Conservation (phyloP, 2,888 invertebrate genomes). For the Drosophila atroscutellata region DNA sequence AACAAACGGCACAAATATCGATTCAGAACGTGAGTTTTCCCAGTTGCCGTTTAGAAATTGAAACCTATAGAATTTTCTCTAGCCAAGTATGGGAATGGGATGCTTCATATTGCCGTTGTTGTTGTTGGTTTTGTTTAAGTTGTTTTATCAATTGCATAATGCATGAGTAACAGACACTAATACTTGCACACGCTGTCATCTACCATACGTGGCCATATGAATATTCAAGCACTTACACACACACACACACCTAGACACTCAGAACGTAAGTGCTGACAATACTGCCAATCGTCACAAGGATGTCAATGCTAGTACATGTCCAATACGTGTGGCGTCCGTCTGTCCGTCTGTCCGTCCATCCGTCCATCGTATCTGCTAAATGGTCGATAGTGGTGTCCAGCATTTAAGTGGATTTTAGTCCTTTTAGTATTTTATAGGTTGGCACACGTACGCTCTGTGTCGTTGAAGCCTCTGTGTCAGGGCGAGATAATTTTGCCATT, state of each 20-base stretch:
- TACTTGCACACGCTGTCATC: slow-evolving; percentile 33
- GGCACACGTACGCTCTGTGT: not conserved
- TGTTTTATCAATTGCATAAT: slow-evolving; percentile 65
- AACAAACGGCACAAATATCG: slow-evolving; percentile 7
- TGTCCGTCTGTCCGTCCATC: not conserved
- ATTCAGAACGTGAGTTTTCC: slow-evolving; percentile 7
- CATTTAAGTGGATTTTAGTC: slow-evolving; percentile 43
- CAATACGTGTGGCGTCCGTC: slow-evolving; percentile 7
- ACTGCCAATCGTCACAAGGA: slow-evolving; percentile 58
- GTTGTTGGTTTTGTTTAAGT: slow-evolving; percentile 30
- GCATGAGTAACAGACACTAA: slow-evolving; percentile 59
- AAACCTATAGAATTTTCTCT: slow-evolving; percentile 18
- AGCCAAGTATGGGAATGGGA: slow-evolving; percentile 4
- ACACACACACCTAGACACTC: not conserved
- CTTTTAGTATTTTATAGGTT: slow-evolving; percentile 28
- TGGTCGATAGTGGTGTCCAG: slow-evolving; percentile 32
- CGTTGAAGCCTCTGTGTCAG: too few species aligned
- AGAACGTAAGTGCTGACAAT: slow-evolving; percentile 58
- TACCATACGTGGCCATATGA: slow-evolving; percentile 40
- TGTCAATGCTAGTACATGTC: slow-evolving; percentile 31
- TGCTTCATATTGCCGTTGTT: slow-evolving; percentile 18
- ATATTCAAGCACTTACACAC: slow-evolving; percentile 53
- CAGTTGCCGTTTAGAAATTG: slow-evolving; percentile 15
- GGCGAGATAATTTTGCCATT: slow-evolving; percentile 1
- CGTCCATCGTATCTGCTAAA: slow-evolving; percentile 9